phyloP scores from a whole-genome alignment of 1,140 invertebrate genomes.

The Solenopsis invicta region DNA sequence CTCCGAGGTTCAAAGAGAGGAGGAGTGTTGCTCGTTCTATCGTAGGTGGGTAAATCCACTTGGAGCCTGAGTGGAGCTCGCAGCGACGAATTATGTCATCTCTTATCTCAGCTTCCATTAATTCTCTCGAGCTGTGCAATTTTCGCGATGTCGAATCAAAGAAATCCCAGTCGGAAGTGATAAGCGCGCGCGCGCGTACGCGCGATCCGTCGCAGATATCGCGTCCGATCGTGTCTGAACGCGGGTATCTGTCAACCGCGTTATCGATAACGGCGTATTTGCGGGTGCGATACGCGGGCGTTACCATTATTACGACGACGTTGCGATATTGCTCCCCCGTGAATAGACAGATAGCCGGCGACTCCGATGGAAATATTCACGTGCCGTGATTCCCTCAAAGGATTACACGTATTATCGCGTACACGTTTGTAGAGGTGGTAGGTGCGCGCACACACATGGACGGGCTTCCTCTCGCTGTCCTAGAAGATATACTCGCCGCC shows the following conservation, averaged over 20 bases:
- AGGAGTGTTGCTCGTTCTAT: not conserved
- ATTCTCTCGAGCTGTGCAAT: not conserved
- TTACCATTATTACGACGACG: conserved; percentile 64
- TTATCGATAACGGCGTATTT: conserved; percentile 42
- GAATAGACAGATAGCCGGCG: conserved; percentile 30
- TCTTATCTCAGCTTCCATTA: conserved; percentile 9
- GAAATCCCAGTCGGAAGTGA: not conserved
- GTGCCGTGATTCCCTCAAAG: conserved; percentile 49
- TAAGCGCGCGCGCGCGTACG: not conserved
- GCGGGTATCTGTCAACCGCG: conserved; percentile 41
- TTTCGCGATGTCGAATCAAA: conserved; percentile 1
- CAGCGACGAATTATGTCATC: conserved; percentile 18
- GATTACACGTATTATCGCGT: conserved; percentile 54
- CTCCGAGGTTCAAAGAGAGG: not conserved
- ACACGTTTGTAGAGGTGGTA: not conserved
- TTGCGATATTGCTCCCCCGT: conserved; percentile 41
- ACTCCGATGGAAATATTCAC: conserved; percentile 55
- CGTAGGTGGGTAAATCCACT: conserved; percentile 3
- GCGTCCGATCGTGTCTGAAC: too few relatives aligned
- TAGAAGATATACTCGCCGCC: conserved; percentile 78
- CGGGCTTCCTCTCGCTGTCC: conserved; percentile 61
- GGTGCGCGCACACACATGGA: not conserved
- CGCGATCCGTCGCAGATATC: conserved; percentile 35
- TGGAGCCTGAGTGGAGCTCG: not conserved
- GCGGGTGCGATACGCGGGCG: conserved; percentile 41